phyloP scores from a whole-genome alignment of 1,140 invertebrate species.

The Globodera rostochiensis region DNA sequence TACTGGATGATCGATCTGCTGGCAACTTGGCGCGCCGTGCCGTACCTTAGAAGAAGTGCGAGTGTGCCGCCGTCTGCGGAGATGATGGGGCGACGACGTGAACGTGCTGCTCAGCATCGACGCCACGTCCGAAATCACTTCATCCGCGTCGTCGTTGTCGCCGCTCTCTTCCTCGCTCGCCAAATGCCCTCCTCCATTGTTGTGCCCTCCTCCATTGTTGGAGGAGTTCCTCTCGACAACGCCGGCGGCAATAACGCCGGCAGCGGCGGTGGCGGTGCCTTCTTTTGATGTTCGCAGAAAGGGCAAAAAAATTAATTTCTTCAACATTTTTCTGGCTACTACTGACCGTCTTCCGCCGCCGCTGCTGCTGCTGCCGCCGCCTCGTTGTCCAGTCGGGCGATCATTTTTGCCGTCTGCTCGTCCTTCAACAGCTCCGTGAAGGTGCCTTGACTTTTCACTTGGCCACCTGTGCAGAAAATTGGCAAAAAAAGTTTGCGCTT shows the following conservation, averaged over 20 bases:
- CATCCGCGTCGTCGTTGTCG: slow-evolving; percentile 5
- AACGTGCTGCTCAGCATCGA: not conserved
- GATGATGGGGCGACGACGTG: not conserved
- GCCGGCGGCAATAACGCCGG: no score
- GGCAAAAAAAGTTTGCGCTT: not conserved
- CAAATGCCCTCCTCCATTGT: not conserved
- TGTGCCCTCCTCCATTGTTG: no score
- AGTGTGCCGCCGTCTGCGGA: slow-evolving; percentile 7
- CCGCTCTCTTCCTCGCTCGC: not conserved
- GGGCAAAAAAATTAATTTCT: no score
- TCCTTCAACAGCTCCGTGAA: slow-evolving; percentile 55
- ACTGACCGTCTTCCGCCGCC: not conserved
- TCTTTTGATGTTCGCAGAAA: slow-evolving; percentile 5
- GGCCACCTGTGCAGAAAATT: slow-evolving; percentile 43
- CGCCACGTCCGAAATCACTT: no score
- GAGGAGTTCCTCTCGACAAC: no score
- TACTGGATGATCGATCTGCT: not conserved
- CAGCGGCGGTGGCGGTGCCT: no score
- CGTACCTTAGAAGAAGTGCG: not conserved
- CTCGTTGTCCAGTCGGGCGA: slow-evolving; percentile 9
- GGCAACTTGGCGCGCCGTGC: not conserved
- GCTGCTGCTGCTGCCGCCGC: not conserved
- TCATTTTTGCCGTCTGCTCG: slow-evolving; percentile 24
- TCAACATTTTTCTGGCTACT: not conserved
- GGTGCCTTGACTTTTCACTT: slow-evolving; percentile 53